Conservation (phyloP, 1,140 invertebrate species). For the Cyphomyrmex costatus region DNA sequence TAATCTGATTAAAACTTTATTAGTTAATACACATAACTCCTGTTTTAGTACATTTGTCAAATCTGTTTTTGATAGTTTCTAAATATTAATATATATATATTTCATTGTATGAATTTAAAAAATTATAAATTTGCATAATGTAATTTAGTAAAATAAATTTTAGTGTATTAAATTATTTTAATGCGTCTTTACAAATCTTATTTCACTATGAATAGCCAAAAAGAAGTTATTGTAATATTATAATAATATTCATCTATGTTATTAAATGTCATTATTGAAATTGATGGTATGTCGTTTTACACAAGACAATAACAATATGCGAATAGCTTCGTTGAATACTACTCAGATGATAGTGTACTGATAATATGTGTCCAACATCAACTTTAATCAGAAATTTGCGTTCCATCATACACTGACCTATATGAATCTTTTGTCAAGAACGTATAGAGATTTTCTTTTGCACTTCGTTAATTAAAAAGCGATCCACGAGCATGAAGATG, state of each 20-base stretch:
- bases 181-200: neutral
- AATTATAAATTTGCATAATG: neutral
- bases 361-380: slow-evolving; percentile 43
- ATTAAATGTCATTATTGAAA: slow-evolving; percentile 28
- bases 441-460: neutral
- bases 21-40: neutral
- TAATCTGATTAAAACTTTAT: slow-evolving; percentile 38
- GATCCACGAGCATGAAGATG: neutral
- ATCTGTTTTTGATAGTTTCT: slow-evolving; percentile 6
- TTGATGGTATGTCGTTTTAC: neutral
- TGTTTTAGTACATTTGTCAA: neutral
- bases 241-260: neutral
- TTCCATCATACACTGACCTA: neutral
- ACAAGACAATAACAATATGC: neutral
- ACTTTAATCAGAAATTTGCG: slow-evolving; percentile 19
- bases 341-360: neutral
- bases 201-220: neutral
- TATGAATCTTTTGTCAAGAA: neutral
- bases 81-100: neutral
- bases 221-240: neutral
- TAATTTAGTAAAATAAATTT: neutral
- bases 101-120: neutral
- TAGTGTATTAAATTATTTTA: neutral
- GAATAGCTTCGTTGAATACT: slow-evolving; percentile 12
- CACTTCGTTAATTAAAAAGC: neutral